phyloP scores from a whole-genome alignment of 2,888 invertebrate genomes.

The Plagodis dolabraria region DNA sequence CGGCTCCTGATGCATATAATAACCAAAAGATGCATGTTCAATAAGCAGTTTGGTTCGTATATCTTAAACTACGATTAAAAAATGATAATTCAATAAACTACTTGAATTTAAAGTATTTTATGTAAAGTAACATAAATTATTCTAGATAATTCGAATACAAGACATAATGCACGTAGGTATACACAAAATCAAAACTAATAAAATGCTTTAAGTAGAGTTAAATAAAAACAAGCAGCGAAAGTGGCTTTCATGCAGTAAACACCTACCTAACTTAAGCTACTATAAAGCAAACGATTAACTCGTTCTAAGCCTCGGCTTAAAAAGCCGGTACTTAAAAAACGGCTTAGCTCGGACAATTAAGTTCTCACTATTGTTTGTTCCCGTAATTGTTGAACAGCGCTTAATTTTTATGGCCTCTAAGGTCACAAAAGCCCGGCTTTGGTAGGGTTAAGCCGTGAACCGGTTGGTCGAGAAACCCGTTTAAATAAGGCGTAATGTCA shows the following conservation, averaged over 20 bases:
- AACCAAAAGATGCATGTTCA: no score
- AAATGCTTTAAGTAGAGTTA: not conserved
- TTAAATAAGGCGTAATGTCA: slow-evolving; percentile 38
- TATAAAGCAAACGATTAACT: slow-evolving; percentile 11
- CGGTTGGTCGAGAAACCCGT: slow-evolving; percentile 35
- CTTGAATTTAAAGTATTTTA: no score
- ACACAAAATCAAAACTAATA: not conserved
- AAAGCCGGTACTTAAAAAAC: slow-evolving; percentile 11
- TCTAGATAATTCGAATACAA: no score
- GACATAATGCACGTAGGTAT: no score
- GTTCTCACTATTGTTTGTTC: slow-evolving; percentile 36
- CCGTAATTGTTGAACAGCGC: slow-evolving; percentile 36
- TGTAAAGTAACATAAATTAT: no score
- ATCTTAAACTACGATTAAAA: no score
- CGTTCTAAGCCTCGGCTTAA: slow-evolving; percentile 22
- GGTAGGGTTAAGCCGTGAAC: slow-evolving; percentile 42
- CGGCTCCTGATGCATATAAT: no score
- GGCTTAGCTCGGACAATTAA: slow-evolving; percentile 33
- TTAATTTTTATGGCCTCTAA: slow-evolving; percentile 41
- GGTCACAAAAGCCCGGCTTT: slow-evolving; percentile 37
- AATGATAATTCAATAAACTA: no score
- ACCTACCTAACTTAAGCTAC: slow-evolving; percentile 7
- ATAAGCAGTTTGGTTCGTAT: no score
- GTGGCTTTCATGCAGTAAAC: slow-evolving; percentile 10
- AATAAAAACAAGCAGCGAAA: not conserved